phyloP scores from a whole-genome alignment of 2,113 vertebrate genomes.

The Egretta garzetta region DNA sequence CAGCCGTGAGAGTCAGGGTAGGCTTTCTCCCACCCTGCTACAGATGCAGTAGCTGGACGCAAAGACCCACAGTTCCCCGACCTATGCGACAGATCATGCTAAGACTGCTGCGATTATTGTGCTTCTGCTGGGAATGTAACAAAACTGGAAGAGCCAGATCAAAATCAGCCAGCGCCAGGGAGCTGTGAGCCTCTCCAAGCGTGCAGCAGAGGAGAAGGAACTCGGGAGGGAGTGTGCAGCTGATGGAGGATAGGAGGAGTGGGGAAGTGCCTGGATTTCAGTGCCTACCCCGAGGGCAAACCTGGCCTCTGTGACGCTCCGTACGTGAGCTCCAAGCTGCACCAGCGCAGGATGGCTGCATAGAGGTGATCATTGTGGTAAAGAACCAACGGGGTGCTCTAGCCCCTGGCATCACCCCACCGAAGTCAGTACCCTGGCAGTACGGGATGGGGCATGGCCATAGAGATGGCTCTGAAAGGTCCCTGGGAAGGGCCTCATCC shows the following conservation, averaged over 20 bases:
- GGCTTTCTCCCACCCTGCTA: not conserved
- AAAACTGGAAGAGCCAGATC: constrained; percentile 47
- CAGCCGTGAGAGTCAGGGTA: not conserved
- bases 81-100: not conserved
- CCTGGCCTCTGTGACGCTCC: not conserved
- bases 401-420: not conserved
- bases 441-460: fast-evolving
- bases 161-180: not conserved
- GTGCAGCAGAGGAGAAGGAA: not conserved
- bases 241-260: not conserved
- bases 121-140: constrained; percentile 15
- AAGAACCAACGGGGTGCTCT: not conserved
- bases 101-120: not conserved
- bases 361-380: fast-evolving
- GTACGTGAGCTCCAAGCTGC: not conserved
- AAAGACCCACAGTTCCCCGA: fast-evolving
- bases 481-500: not conserved
- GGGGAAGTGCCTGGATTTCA: not conserved
- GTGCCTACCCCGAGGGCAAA: not conserved
- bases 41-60: fast-evolving
- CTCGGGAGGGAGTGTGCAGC: not conserved
- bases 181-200: not conserved
- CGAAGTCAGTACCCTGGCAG: not conserved
- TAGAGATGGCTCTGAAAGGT: not conserved
- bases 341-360: not conserved